A percentile compares a stretch with the other conserved stretches of the same genome.
These are phyloP conservation scores for Sapayoa aenigma DNA, from an alignment of 2,113 vertebrate genomes.

Conservation along the genomic window DNA sequence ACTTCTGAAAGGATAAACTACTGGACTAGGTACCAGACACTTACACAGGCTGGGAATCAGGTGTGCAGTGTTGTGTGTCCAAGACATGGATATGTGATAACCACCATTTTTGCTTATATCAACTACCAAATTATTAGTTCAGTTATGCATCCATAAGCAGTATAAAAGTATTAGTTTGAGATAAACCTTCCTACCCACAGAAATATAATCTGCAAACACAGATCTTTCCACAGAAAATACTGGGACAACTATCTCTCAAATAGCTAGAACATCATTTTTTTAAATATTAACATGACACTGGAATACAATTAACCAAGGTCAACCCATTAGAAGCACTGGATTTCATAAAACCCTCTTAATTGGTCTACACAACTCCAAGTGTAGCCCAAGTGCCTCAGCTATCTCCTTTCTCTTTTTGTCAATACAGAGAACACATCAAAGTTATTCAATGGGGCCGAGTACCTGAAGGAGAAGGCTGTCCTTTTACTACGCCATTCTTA, in stretches of 20 bases:
- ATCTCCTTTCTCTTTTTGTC: background rate
- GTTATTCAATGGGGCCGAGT: conserved; percentile 81
- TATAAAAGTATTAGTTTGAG: background rate
- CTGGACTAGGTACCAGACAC: background rate
- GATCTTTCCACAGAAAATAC: background rate
- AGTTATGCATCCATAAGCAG: background rate
- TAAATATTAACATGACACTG: background rate
- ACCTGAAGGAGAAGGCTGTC: conserved; percentile 99
- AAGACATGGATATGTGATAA: background rate
- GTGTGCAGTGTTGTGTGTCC: background rate
- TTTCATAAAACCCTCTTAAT: background rate
- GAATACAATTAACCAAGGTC: background rate
- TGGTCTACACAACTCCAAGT: background rate
- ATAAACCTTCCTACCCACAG: background rate
- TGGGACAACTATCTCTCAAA: background rate
- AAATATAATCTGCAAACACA: background rate
- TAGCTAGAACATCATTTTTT: background rate
- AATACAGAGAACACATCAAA: background rate
- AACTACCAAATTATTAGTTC: background rate
- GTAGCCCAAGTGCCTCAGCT: background rate
- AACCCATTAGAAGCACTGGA: background rate
- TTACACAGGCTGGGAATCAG: background rate
- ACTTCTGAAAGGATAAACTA: background rate
- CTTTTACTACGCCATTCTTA: conserved; percentile 99
- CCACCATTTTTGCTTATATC: background rate